Conservation (phyloP, 2,888 invertebrate species). For the Eilema sororculum region DNA sequence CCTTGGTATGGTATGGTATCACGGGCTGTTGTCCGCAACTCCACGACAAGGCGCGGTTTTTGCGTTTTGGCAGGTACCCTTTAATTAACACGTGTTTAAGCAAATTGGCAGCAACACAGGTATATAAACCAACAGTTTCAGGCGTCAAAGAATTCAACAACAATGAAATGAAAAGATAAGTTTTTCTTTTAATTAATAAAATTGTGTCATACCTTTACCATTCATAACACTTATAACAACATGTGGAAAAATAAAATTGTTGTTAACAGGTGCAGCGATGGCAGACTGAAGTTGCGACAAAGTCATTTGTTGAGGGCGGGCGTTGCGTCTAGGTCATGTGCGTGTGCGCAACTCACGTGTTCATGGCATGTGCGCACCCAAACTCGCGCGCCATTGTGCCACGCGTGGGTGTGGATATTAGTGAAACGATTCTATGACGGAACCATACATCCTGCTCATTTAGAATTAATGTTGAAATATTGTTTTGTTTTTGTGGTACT, state of each 20-base stretch:
- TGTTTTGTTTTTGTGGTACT: constrained; percentile 1
- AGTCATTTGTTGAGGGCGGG: constrained; percentile 33
- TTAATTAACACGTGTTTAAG: too few species aligned
- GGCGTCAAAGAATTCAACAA: too few species aligned
- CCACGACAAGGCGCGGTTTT: too few species aligned
- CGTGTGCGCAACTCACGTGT: constrained; percentile 45
- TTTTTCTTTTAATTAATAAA: too few species aligned
- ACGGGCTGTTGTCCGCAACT: too few species aligned
- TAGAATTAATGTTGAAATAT: background rate
- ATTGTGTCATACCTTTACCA: too few species aligned
- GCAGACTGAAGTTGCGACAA: constrained; percentile 23
- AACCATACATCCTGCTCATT: constrained; percentile 13
- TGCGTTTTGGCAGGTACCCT: too few species aligned
- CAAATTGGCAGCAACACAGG: too few species aligned
- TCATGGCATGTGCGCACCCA: constrained; percentile 15
- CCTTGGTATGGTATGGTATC: too few species aligned
- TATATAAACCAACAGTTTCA: too few species aligned
- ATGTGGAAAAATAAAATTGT: background rate
- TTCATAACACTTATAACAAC: too few species aligned
- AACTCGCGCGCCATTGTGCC: constrained; percentile 2
- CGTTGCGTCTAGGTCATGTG: constrained; percentile 36
- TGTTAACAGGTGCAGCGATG: background rate
- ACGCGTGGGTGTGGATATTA: constrained; percentile 34
- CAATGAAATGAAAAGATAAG: too few species aligned
- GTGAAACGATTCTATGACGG: constrained; percentile 35